Evolutionary conservation across 2,888 invertebrate genomes (phyloP), one percentile per base, ranked within the genome.

Genomic region (Cheilosia pagana): DNA sequence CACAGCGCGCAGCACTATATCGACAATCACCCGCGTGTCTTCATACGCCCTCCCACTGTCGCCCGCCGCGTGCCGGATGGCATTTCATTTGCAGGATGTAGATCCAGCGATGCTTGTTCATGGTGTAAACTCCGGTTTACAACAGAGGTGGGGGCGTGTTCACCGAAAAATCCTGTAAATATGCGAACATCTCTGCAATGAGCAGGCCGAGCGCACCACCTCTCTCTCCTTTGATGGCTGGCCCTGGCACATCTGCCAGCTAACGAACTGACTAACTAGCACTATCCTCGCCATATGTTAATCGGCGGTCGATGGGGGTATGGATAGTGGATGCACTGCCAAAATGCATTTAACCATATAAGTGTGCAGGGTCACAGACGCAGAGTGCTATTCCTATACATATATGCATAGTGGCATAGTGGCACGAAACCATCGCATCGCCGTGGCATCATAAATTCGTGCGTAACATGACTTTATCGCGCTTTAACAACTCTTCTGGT

Each of bases 211-310:
- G 10, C 35, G 41, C 41, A n/a, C n/a, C 6, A 4, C 8, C 28
- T 28, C 45, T 10, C 28, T 2, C 48, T 55, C 23, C 23, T 21
- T 41, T 63, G 48, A 60, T 55, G 57, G 77, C 60, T 74, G 78
- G 74, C 70, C 72, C 60, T 74, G 78, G 74, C 70, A 83, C 83
- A 79, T 83, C 78, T 83, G 79, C 79, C 74, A 74, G 78, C 78
- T 83, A 83, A 83, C 78, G 83, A 83, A 79, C 74, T 83, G 78
- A 75, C 83, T 83, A 83, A 83, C 83, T 83, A 75, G 78, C 59
- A 70, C 83, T 79, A 70, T 79, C 63, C 57, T 75, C 14, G 59
- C 63, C 74, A 65, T 83, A 78, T 83, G 83, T 67, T 79, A 65
- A 79, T 65, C 74, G 78, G 41, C 21, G 72, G 68, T 50, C 19